Conservation (phyloP, 2,888 invertebrate species). For the Apamea anceps region DNA sequence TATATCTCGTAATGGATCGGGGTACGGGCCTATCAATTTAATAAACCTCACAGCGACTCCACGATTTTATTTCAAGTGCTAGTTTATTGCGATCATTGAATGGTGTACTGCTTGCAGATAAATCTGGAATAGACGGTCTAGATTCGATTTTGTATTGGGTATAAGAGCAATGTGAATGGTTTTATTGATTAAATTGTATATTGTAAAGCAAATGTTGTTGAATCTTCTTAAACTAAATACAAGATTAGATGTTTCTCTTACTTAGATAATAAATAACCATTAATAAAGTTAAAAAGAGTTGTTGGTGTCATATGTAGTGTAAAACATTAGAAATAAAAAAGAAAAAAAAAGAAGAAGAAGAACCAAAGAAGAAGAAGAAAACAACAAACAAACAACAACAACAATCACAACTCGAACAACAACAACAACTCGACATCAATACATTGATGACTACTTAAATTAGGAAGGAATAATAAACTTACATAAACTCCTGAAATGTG, state of each 20-base stretch:
- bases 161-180: slow-evolving; percentile 22
- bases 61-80: slow-evolving; percentile 84
- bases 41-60: slow-evolving; percentile 75
- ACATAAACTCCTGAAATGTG: not conserved
- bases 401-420: no score
- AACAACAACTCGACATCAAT: no score
- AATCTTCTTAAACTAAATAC: not conserved
- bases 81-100: slow-evolving; percentile 82
- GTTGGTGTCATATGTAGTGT: no score
- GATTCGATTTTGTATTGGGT: slow-evolving; percentile 44
- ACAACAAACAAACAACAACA: no score
- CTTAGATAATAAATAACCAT: no score
- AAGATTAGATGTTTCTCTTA: not conserved
- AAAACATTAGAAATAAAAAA: no score
- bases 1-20: slow-evolving; percentile 77
- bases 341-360: no score
- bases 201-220: not conserved
- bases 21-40: slow-evolving; percentile 83
- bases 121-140: slow-evolving; percentile 41
- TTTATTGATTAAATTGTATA: slow-evolving; percentile 37
- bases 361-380: no score
- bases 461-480: not conserved
- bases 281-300: no score
- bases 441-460: not conserved
- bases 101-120: slow-evolving; percentile 79